These are phyloP conservation scores for Thysanoteuthis rhombus DNA, from an alignment of 2,888 invertebrate species.

Conservation along the genomic window DNA sequence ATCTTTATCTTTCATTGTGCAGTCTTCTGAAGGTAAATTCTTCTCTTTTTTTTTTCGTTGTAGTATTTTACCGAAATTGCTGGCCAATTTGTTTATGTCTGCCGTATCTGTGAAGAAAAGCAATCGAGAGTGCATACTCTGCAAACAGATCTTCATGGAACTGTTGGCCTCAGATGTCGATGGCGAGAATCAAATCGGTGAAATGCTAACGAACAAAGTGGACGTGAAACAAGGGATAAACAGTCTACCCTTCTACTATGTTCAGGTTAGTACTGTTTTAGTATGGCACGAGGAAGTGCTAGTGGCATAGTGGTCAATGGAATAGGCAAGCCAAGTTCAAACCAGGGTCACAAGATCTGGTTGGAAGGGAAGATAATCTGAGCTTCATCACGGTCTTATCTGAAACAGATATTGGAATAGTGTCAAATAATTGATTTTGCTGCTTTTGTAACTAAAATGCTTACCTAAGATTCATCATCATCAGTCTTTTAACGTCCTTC, in stretches of 20 bases:
- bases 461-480: too few species aligned
- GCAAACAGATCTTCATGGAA: constrained; percentile 50
- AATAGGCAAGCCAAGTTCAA: too few species aligned
- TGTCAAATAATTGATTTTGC: too few species aligned
- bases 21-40: neutral
- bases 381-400: too few species aligned
- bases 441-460: too few species aligned
- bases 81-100: constrained; percentile 42
- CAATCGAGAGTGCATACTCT: constrained; percentile 50
- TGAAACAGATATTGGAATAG: too few species aligned
- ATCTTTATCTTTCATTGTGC: neutral
- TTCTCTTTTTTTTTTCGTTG: constrained; percentile 30
- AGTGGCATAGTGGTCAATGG: too few species aligned
- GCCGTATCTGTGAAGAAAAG: constrained; percentile 40
- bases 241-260: constrained; percentile 37
- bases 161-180: constrained; percentile 43
- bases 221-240: constrained; percentile 34
- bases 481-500: too few species aligned
- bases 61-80: constrained; percentile 44
- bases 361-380: too few species aligned
- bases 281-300: too few species aligned
- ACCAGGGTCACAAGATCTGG: too few species aligned
- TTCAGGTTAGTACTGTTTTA: constrained; percentile 40
- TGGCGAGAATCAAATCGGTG: constrained; percentile 35
- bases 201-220: constrained; percentile 24